A percentile compares a stretch with the other conserved stretches of the same genome.
phyloP scores from a whole-genome alignment of 2,797 vertebrate species.

The Sebastolobus altivelis region DNA sequence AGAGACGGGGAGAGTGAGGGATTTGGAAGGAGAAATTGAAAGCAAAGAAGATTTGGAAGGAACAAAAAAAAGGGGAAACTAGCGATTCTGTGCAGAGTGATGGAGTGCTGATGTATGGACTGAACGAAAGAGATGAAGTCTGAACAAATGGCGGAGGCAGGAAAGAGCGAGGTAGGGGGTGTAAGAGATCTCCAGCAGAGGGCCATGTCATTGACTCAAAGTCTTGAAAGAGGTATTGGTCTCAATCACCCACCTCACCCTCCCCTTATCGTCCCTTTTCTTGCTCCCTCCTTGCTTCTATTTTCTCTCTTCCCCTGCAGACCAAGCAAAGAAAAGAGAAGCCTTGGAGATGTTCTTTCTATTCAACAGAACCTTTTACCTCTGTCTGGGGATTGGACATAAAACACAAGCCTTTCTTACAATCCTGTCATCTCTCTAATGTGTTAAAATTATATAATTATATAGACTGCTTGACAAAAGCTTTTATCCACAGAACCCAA shows the following conservation, averaged over 20 bases:
- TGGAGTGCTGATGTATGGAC: constrained; percentile 32
- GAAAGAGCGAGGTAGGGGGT: constrained; percentile 25
- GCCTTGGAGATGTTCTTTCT: constrained; percentile 39
- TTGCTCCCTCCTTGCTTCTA: constrained; percentile 16
- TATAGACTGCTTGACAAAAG: constrained; percentile 55
- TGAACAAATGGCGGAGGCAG: constrained; percentile 36
- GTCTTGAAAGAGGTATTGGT: constrained; percentile 31
- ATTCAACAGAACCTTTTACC: constrained; percentile 53
- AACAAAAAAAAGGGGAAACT: constrained; percentile 41
- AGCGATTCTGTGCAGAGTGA: constrained; percentile 33
- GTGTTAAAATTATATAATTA: constrained; percentile 58
- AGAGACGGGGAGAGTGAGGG: not conserved
- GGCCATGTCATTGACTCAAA: constrained; percentile 40
- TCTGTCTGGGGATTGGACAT: constrained; percentile 37
- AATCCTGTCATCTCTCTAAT: constrained; percentile 45
- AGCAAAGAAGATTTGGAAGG: constrained; percentile 30
- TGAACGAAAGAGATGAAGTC: constrained; percentile 28
- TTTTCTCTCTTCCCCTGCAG: constrained; percentile 39
- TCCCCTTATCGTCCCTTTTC: constrained; percentile 10
- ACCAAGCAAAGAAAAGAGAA: constrained; percentile 26
- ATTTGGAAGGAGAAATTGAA: constrained; percentile 38
- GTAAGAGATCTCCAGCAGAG: constrained; percentile 44
- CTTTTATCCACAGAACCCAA: constrained; percentile 57
- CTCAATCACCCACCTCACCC: constrained; percentile 30
- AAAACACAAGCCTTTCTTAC: constrained; percentile 52